phyloP scores from a whole-genome alignment of 2,797 vertebrate species.

The Balearica regulorum region DNA sequence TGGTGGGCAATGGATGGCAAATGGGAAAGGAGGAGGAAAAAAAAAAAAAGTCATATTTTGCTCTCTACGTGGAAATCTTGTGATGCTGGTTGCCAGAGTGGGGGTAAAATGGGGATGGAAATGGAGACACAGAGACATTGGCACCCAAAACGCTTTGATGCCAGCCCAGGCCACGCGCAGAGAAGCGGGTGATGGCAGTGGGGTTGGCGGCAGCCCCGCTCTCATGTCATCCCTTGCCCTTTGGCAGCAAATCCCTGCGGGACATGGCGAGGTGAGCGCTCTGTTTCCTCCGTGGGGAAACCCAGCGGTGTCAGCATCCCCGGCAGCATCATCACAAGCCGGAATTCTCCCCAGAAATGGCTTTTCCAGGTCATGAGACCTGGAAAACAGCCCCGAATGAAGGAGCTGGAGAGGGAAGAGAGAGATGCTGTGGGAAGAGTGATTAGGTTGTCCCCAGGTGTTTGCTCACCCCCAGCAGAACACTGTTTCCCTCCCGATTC shows the following conservation, averaged over 20 bases:
- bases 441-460: conserved; percentile 53
- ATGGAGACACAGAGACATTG: neutral
- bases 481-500: conserved; percentile 41
- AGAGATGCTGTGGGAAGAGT: conserved; percentile 30
- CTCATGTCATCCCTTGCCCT: neutral
- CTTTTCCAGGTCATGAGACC: neutral
- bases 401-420: neutral
- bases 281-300: accelerated
- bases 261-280: accelerated
- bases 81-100: neutral
- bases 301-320: accelerated
- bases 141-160: neutral
- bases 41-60: neutral
- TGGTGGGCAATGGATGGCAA: neutral
- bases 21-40: neutral
- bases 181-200: neutral
- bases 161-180: accelerated
- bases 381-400: neutral
- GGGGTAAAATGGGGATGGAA: neutral
- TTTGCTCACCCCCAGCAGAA: conserved; percentile 49
- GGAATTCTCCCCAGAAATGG: neutral
- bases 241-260: neutral
- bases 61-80: accelerated
- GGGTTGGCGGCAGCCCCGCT: neutral
- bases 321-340: accelerated